Conservation (phyloP, 2,797 vertebrate genomes). For the Enoplosus armatus region DNA sequence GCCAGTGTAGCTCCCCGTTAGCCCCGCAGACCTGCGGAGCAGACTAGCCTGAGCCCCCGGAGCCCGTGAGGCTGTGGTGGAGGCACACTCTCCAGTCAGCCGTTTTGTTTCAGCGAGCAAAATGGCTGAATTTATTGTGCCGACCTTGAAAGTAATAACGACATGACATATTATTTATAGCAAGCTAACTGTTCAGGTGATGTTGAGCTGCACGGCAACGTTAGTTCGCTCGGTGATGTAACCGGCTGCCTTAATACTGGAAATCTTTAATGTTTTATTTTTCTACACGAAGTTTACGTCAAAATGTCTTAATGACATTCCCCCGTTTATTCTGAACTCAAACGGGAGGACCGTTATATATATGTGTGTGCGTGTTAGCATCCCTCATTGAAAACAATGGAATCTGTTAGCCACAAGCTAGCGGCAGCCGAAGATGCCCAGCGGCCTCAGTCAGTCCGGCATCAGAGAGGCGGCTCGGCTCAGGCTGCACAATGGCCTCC, state of each 20-base stretch:
- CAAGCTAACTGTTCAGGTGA: conserved; percentile 14
- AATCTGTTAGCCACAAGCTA: conserved; percentile 69
- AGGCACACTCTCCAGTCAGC: not conserved
- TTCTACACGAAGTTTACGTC: not conserved
- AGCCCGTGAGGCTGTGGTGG: not conserved
- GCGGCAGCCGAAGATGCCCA: conserved; percentile 34
- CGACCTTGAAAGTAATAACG: conserved; percentile 72
- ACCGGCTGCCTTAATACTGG: not conserved
- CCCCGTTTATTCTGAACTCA: not conserved
- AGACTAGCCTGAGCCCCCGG: not conserved
- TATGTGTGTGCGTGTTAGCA: conserved; percentile 28
- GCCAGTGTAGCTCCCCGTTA: conserved; percentile 19
- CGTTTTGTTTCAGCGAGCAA: conserved; percentile 7
- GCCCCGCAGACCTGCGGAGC: conserved; percentile 3
- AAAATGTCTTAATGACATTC: not conserved
- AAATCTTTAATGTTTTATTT: not conserved
- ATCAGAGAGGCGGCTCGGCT: too few species aligned
- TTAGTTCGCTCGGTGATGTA: conserved; percentile 7
- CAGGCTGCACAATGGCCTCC: too few species aligned
- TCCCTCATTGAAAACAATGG: conserved; percentile 61
- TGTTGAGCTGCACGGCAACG: not conserved
- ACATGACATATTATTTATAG: conserved; percentile 65
- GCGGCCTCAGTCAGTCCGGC: conserved; percentile 53
- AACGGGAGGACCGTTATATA: not conserved
- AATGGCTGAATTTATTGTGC: conserved; percentile 53